These are phyloP conservation scores for Habroteleia sp. DNA, from an alignment of 2,888 invertebrate species.

Conservation along the genomic window DNA sequence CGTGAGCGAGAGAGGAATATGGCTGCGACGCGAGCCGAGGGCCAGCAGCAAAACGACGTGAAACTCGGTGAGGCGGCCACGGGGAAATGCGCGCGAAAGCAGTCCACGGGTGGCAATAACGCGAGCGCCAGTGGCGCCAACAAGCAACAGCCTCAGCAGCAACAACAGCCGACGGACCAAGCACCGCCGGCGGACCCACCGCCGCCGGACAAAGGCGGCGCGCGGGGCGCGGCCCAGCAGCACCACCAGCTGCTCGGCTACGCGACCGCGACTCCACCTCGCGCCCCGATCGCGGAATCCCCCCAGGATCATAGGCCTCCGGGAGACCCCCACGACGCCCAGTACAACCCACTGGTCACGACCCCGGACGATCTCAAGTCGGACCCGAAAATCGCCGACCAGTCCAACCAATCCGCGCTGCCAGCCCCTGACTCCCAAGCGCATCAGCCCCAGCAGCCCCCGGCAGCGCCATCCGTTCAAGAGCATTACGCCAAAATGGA, in stretches of 20 bases:
- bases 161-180: neutral
- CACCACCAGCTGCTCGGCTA: conserved; percentile 78
- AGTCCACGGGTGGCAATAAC: conserved; percentile 80
- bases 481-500: conserved; percentile 73
- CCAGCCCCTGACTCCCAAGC: conserved; percentile 52
- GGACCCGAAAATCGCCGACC: no score
- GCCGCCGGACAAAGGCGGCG: conserved; percentile 73
- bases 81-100: conserved; percentile 82
- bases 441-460: conserved; percentile 66
- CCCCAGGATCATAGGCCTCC: conserved; percentile 3
- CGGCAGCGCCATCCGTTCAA: conserved; percentile 33
- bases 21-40: conserved; percentile 93
- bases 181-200: conserved; percentile 55
- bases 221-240: conserved; percentile 75
- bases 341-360: no score
- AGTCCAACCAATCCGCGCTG: no score
- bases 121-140: conserved; percentile 75
- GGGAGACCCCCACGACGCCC: no score
- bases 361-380: no score
- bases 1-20: conserved; percentile 83
- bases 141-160: conserved; percentile 73
- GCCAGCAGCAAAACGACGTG: conserved; percentile 87
- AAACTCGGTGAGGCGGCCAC: conserved; percentile 74
- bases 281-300: neutral
- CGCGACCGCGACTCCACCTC: conserved; percentile 76